Conservation (phyloP, 2,113 vertebrate genomes). For the Chinchilla lanigera region DNA sequence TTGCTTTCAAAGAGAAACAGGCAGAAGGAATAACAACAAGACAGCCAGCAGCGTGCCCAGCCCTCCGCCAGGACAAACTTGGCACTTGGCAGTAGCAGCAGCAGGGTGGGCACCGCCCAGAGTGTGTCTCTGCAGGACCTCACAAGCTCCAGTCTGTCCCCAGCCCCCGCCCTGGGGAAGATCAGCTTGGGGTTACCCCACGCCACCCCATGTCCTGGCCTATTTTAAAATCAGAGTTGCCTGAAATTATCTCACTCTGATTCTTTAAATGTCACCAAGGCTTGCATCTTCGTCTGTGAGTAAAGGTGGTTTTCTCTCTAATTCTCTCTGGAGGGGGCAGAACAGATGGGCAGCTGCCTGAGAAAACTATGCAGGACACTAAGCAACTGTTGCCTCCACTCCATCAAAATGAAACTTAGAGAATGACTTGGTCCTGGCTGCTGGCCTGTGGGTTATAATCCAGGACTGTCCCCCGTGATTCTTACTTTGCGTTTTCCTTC, state of each 20-base stretch:
- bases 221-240: not conserved
- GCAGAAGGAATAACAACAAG: constrained; percentile 58
- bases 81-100: constrained; percentile 75
- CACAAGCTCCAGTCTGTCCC: constrained; percentile 83
- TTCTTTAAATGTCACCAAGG: not conserved
- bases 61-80: constrained; percentile 77
- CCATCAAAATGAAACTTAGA: not conserved
- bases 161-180: constrained; percentile 66
- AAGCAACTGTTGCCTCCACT: not conserved
- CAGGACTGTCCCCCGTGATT: not conserved
- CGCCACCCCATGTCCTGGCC: constrained; percentile 73
- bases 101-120: constrained; percentile 21
- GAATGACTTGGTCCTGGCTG: too few relatives aligned
- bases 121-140: constrained; percentile 84
- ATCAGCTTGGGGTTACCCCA: not conserved
- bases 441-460: not conserved
- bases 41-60: constrained; percentile 56
- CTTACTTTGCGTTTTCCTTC: not conserved
- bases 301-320: not conserved
- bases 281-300: not conserved
- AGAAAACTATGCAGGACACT: not conserved
- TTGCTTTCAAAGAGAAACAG: constrained; percentile 78
- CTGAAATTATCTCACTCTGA: not conserved
- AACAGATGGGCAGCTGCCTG: not conserved
- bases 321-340: not conserved